Base-by-base conservation (phyloP, 2,113 vertebrate species). In the Lampris incognitus region DNA sequence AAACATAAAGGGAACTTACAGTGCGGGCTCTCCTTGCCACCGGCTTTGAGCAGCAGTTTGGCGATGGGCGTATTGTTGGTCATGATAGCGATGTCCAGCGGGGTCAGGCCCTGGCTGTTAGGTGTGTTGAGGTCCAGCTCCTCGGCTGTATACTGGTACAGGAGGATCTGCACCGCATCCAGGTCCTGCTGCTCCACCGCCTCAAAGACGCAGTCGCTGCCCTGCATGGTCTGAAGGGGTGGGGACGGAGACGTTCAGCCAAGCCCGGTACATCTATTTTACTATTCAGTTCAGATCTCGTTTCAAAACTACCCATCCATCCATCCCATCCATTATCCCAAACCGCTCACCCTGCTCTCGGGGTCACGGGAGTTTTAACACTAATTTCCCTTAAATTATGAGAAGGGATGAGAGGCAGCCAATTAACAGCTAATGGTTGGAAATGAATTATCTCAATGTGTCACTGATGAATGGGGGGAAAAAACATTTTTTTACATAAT, bases 111-210 rank as follows among this genome's bases (percentile, higher is more conserved):
- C 77, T 97, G 96, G 0, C 96, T 96, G 91, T 96, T 97, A 1
- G 97, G 97, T 0, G 96, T 97, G 92, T 97, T 99, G 66, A 98
- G 94, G 87, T 98, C 97, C 88, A 99, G 92, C n/a, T 99, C 97
- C 6, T 99, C 97, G 0, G 92, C 81, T 0, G 95, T 95, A 69
- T 96, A 97, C 83, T 97, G 97, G 82, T 94, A 95, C 8, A 99
- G 94, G 40, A 99, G 95, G 51, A 96, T 93, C 91, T 97, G 96
- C 50, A 99, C 97, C 0, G 95, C 86, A 5, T 98, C 97, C 86
- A 97, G 81, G 81, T 99, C 97, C 90, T 99, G 98, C 92, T 99
- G 97, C 79, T 98, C 97, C 39, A 98, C 96, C 0, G 97, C 98
- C 86, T 98, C 97, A 1, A 98, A 95, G 85, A 99, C 88, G 2